phyloP scores from a whole-genome alignment of 2,888 invertebrate genomes.

The Pollenia labialis region DNA sequence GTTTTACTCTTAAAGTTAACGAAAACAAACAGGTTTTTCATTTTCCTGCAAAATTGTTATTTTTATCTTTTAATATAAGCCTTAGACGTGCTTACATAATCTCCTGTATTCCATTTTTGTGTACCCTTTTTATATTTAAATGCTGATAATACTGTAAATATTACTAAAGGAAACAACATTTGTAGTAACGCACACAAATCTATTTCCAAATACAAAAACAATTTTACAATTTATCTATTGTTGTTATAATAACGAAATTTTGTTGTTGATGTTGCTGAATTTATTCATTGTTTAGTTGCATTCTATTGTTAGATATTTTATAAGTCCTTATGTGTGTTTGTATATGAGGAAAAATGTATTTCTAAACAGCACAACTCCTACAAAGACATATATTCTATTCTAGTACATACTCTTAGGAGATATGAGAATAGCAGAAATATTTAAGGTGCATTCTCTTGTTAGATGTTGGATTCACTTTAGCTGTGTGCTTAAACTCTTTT shows the following conservation, averaged over 20 bases:
- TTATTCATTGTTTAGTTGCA: constrained; percentile 66
- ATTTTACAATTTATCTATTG: constrained; percentile 41
- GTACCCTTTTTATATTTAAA: constrained; percentile 18
- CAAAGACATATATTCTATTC: not conserved
- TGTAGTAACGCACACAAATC: not conserved
- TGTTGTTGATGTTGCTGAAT: constrained; percentile 6
- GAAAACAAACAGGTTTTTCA: no score
- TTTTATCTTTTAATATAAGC: no score
- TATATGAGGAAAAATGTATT: not conserved
- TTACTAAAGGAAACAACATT: not conserved
- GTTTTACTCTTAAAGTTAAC: no score
- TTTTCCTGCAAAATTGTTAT: no score
- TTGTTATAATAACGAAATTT: constrained; percentile 35
- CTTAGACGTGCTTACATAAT: not conserved
- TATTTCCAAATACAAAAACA: constrained; percentile 15
- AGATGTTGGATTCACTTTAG: not conserved
- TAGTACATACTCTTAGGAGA: constrained; percentile 13
- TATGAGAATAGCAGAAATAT: not conserved
- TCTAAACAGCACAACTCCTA: constrained; percentile 29
- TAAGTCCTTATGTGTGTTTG: not conserved
- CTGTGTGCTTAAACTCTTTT: constrained; percentile 13
- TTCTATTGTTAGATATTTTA: constrained; percentile 35
- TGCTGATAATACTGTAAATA: constrained; percentile 46
- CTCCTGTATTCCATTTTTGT: not conserved
- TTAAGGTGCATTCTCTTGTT: constrained; percentile 21